Evolutionary conservation across 2,888 invertebrate genomes (phyloP), one percentile per base, ranked within the genome.

Genomic region (Xanthia togata): DNA sequence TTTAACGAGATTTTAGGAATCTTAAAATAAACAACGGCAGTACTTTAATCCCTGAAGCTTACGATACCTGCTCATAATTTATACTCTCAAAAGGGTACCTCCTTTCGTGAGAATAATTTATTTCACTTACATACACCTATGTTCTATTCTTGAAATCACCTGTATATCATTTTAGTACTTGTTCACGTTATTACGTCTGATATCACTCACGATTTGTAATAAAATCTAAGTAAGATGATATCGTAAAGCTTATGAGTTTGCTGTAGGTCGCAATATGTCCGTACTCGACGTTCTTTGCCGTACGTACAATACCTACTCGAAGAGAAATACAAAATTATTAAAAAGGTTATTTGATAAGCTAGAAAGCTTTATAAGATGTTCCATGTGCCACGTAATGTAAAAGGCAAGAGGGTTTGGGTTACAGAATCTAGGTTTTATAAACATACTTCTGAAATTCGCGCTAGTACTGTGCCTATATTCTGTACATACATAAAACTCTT

Each of bases 191-290:
- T 92, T 92, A 89, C 90, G 89, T 90, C 83, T 87, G 87, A 87
- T 84, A 84, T 82, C 86, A 87, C 85, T 87, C 89, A 86, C 88
- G 88, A 89, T 90, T 90, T 90, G 88, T 90, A 93, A 92, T 93
- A 93, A 92, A 91, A 92, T 91, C 88, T 91, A 90, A 92, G 90
- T 90, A 91, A 92, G 90, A 90, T 89, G 91, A 91, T 91, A 90
- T 90, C 89, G 89, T 91, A 91, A 90, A 91, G 88, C 90, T 93
- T 93, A 93, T 92, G 91, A 93, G 93, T 90, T 91, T 90, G 82
- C 88, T 88, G 88, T 90, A 86, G 85, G 88, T 89, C 88, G 91
- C 90, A 91, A 93, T 94, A 93, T 92, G 87, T 89, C 82, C 88
- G 78, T 85, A 89, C 89, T 88, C 90, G 89, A 91, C 89, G 82